phyloP scores from a whole-genome alignment of 2,797 vertebrate species.

The Molossus alvarezi region DNA sequence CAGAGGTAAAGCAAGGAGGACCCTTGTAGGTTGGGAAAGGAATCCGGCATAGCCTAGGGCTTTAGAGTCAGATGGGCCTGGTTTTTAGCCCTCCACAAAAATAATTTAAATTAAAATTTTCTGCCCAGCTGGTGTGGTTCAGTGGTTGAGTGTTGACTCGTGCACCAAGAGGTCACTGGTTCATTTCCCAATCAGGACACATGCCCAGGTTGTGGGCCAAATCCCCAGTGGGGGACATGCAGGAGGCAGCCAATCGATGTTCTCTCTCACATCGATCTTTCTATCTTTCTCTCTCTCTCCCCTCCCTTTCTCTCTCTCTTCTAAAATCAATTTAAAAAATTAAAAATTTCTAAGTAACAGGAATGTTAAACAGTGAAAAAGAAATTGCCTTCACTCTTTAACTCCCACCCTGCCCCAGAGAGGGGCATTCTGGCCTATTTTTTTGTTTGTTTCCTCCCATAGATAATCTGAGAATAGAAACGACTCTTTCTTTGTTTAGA shows the following conservation, averaged over 20 bases:
- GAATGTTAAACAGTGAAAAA: background rate
- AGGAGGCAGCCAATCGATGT: too few species aligned
- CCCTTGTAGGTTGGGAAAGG: background rate
- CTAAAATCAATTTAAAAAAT: background rate
- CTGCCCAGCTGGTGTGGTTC: too few species aligned
- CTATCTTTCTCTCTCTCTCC: too few species aligned
- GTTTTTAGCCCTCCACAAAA: background rate
- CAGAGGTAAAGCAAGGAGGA: background rate
- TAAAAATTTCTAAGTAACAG: background rate
- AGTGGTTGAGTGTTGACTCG: too few species aligned
- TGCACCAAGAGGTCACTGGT: too few species aligned
- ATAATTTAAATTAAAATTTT: background rate
- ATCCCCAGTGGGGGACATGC: too few species aligned
- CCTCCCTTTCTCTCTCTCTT: too few species aligned
- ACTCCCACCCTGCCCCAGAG: background rate
- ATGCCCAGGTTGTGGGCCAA: too few species aligned
- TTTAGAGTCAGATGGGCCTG: background rate
- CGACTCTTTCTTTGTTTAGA: slow-evolving; percentile 9
- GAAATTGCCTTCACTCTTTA: background rate
- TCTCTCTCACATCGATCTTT: too few species aligned
- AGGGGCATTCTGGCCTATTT: background rate
- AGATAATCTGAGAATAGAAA: background rate
- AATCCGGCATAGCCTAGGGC: too few species aligned
- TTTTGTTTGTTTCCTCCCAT: slow-evolving; percentile 1
- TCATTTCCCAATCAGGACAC: too few species aligned